Conservation (phyloP, 1,140 invertebrate genomes). For the Cecropterus lyciades region DNA sequence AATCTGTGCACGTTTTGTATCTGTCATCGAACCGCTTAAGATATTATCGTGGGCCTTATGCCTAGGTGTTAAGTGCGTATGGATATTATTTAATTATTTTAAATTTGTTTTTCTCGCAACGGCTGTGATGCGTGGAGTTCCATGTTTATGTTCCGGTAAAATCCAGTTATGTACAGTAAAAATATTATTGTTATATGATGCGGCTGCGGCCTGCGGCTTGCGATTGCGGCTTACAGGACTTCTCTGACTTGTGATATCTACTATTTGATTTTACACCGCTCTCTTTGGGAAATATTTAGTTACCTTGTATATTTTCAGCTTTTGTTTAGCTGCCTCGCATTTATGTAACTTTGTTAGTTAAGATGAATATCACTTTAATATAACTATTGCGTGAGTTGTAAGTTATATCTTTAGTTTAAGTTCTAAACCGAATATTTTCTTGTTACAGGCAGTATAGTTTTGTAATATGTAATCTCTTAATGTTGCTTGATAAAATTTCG, state of each 20-base stretch:
- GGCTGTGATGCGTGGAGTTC: slow-evolving; percentile 34
- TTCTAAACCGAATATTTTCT: too few relatives aligned
- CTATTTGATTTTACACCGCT: too few relatives aligned
- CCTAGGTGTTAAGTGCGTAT: slow-evolving; percentile 3
- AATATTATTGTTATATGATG: slow-evolving; percentile 31
- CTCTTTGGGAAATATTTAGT: too few relatives aligned
- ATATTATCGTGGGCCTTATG: slow-evolving; percentile 26
- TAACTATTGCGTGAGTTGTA: too few relatives aligned
- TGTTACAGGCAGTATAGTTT: too few relatives aligned
- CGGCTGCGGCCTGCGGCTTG: slow-evolving; percentile 2
- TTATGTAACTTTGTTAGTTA: too few relatives aligned
- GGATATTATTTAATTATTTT: slow-evolving; percentile 34
- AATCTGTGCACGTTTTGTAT: slow-evolving; percentile 39
- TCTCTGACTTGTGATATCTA: neutral
- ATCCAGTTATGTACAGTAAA: slow-evolving; percentile 19
- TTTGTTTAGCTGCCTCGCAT: too few relatives aligned
- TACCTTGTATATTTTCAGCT: too few relatives aligned
- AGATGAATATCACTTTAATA: too few relatives aligned
- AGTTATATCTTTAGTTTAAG: too few relatives aligned
- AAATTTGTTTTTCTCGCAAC: slow-evolving; percentile 41
- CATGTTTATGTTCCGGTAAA: slow-evolving; percentile 25
- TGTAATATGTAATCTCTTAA: too few relatives aligned
- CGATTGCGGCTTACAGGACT: neutral
- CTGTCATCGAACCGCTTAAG: slow-evolving; percentile 31
- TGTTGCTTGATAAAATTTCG: too few relatives aligned